phyloP scores from a whole-genome alignment of 1,140 invertebrate species.

The Protaetia brevitarsis region DNA sequence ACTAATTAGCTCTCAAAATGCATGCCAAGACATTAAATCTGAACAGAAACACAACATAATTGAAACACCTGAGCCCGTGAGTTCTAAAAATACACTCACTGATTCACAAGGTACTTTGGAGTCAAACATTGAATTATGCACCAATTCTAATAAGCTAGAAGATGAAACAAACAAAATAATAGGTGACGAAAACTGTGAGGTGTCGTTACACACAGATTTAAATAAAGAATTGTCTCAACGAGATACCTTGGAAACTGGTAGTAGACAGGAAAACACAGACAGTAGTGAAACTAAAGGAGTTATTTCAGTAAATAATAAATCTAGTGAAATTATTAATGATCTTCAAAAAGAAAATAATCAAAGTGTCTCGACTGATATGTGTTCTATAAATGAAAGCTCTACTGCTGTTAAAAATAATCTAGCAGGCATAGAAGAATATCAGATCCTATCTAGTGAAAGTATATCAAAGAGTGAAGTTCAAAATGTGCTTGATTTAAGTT shows the following conservation, averaged over 20 bases:
- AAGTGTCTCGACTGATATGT: background rate
- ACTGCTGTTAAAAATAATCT: background rate
- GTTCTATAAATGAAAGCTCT: background rate
- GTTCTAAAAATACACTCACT: constrained; percentile 18
- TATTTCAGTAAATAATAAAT: constrained; percentile 2
- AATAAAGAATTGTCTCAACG: constrained; percentile 4
- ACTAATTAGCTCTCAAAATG: constrained; percentile 20
- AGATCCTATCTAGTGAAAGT: background rate
- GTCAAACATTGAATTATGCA: constrained; percentile 16
- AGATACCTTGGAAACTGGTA: background rate
- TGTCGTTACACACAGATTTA: background rate
- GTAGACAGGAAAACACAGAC: background rate
- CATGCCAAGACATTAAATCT: constrained; percentile 22
- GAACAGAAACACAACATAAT: constrained; percentile 20
- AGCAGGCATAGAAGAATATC: constrained; percentile 1
- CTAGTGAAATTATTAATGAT: constrained; percentile 15
- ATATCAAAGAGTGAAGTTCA: background rate
- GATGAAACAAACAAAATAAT: constrained; percentile 5
- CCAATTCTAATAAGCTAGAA: constrained; percentile 7
- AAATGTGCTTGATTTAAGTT: background rate
- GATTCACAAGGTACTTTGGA: constrained; percentile 14
- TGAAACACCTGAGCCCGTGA: constrained; percentile 20
- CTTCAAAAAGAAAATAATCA: background rate
- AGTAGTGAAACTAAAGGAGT: background rate
- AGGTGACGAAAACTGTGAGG: background rate